A percentile compares a stretch with the other conserved stretches of the same genome.
Evolutionary conservation across 2,797 vertebrate genomes (phyloP).

Genomic region (Myripristis jacobus): DNA sequence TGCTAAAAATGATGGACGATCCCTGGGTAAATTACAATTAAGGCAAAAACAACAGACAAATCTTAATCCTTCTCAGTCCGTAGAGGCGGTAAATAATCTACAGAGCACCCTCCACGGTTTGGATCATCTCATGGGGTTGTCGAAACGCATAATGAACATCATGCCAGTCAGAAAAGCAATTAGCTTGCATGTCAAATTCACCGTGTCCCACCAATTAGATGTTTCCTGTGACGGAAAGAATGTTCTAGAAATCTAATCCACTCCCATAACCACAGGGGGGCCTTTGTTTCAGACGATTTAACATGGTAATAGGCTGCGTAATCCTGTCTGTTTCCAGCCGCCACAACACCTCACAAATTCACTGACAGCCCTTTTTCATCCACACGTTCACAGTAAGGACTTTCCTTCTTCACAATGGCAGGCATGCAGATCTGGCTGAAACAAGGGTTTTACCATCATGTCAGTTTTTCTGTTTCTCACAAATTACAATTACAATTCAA

Average conservation of each 20-base stretch:
- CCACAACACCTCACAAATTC: background rate
- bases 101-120: slow-evolving; percentile 11
- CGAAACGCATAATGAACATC: background rate
- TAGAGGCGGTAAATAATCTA: background rate
- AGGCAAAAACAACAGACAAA: background rate
- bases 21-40: too few relatives aligned
- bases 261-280: slow-evolving; percentile 6
- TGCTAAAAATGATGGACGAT: too few relatives aligned
- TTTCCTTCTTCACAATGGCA: too few relatives aligned
- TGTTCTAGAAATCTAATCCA: slow-evolving; percentile 46
- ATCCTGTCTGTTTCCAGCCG: slow-evolving; percentile 58
- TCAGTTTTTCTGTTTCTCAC: too few relatives aligned
- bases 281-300: slow-evolving; percentile 63
- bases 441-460: too few relatives aligned
- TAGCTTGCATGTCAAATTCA: slow-evolving; percentile 38
- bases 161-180: background rate
- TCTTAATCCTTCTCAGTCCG: background rate
- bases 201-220: slow-evolving; percentile 12
- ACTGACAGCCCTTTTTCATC: background rate
- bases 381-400: background rate
- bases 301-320: slow-evolving; percentile 64
- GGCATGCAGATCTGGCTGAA: too few relatives aligned
- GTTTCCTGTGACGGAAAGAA: slow-evolving; percentile 21
- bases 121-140: background rate
- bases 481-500: background rate